phyloP scores from a whole-genome alignment of 2,888 invertebrate genomes.

The Gisinianus flammeolus region DNA sequence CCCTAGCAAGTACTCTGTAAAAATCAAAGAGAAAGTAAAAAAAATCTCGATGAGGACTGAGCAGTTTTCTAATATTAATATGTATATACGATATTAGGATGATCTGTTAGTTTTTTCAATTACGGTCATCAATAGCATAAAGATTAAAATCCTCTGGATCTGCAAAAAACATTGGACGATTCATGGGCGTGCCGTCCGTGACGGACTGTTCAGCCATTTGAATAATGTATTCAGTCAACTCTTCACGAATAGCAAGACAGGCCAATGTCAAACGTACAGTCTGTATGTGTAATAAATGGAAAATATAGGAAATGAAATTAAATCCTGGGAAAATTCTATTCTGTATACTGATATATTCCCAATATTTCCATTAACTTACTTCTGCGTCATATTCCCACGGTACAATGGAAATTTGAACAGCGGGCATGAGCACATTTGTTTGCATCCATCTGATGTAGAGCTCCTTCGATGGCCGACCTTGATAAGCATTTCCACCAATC shows the following conservation, averaged over 20 bases:
- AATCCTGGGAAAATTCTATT: neutral
- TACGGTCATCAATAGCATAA: constrained; percentile 63
- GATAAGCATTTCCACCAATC: constrained; percentile 64
- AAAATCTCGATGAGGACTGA: neutral
- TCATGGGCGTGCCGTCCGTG: constrained; percentile 72
- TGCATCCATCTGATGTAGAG: constrained; percentile 80
- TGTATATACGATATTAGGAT: too few species aligned
- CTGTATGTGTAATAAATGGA: constrained; percentile 14
- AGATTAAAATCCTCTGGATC: constrained; percentile 72
- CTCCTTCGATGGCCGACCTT: constrained; percentile 66
- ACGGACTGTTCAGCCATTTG: constrained; percentile 67
- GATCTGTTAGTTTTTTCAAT: too few species aligned
- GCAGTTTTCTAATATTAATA: neutral
- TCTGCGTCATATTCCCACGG: constrained; percentile 79
- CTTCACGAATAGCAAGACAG: constrained; percentile 41
- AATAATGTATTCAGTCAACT: constrained; percentile 62
- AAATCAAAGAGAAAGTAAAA: constrained; percentile 50
- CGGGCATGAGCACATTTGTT: constrained; percentile 77
- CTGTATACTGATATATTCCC: neutral
- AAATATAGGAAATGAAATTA: neutral
- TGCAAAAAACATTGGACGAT: constrained; percentile 85
- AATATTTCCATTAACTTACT: too few species aligned
- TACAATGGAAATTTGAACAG: constrained; percentile 77
- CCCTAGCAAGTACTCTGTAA: constrained; percentile 78
- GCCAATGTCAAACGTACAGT: constrained; percentile 38